phyloP scores from a whole-genome alignment of 2,888 invertebrate genomes.

The Yponomeuta malinellus region DNA sequence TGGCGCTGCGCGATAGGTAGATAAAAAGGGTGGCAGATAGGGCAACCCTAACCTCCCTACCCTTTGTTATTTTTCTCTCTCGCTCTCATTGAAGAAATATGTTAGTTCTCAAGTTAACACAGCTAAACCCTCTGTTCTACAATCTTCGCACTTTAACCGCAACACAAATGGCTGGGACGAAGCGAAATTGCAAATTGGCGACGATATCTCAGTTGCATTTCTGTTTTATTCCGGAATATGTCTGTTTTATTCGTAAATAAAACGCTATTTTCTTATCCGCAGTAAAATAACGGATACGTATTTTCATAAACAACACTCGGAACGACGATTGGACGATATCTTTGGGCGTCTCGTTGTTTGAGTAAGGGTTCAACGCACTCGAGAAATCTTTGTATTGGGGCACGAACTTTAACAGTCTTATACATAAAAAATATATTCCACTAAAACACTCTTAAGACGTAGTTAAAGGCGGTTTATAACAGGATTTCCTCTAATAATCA shows the following conservation, averaged over 20 bases:
- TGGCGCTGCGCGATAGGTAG: no score
- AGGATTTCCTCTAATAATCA: no score
- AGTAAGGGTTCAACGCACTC: neutral
- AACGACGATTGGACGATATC: neutral
- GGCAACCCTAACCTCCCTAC: no score
- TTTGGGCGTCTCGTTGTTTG: neutral
- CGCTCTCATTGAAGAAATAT: no score
- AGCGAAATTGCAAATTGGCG: constrained; percentile 6
- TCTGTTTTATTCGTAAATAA: constrained; percentile 3
- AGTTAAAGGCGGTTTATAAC: no score
- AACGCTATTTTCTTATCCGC: constrained; percentile 1
- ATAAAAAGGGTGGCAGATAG: no score
- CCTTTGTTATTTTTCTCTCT: no score
- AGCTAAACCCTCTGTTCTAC: neutral
- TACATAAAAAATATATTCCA: no score
- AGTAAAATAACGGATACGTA: neutral
- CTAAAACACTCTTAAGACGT: no score
- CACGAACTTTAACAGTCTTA: no score
- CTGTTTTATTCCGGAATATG: neutral
- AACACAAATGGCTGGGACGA: neutral
- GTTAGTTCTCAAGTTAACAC: no score
- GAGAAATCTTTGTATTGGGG: no score
- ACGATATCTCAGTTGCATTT: constrained; percentile 2
- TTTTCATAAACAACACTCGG: neutral
- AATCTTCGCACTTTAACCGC: neutral